Base-by-base conservation (phyloP, 35 echinoderm and acorn worm genomes). In the Strongylocentrotus purpuratus region DNA sequence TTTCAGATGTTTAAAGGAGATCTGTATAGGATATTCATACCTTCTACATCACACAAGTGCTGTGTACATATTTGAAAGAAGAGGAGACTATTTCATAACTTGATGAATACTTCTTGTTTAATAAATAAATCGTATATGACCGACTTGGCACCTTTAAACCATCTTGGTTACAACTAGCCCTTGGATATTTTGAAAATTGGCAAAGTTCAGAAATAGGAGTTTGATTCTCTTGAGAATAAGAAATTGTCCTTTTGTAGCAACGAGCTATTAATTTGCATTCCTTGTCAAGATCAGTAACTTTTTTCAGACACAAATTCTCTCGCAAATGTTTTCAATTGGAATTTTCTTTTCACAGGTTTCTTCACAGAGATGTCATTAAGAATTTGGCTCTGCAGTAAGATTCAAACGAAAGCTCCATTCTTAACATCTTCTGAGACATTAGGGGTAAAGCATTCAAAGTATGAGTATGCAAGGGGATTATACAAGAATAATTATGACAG, bases 271-370 rank as follows among this genome's bases (percentile, higher is more conserved):
- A 7, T 88, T 88, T 88, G 0, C 32, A 32, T 33, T 88, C 86
- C 41, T 88, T 88, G 31, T 88, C 86, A 88, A 88, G 86, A 88
- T 88, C 86, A 88, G 32, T 88, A 18, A 33, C 86, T 88, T 88
- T 88, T 88, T 88, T 88, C 31, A 4, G 41, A 32, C 86, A n/a
- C 32, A 88, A 46, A 94, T 60, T 96, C 71, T 46, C 9, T 46
- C 8, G 86, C 85, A 70, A 96, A 96, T 32, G 96, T 96, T 91
- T 92, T 86, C 50, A 94, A 92, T 35, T 94, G 88, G 18, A 94
- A 46, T 59, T 91, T 94, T 71, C 94, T 31, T n/a, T 86, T 96
- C 35, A 48, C 85, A 9, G 94, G 78, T 91, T 94, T 94, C 1
- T 94, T 46, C 0, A 92, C 87, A 70, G 78, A 94, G 5, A 86